phyloP scores from a whole-genome alignment of 2,888 invertebrate species.

The Idaea straminata region DNA sequence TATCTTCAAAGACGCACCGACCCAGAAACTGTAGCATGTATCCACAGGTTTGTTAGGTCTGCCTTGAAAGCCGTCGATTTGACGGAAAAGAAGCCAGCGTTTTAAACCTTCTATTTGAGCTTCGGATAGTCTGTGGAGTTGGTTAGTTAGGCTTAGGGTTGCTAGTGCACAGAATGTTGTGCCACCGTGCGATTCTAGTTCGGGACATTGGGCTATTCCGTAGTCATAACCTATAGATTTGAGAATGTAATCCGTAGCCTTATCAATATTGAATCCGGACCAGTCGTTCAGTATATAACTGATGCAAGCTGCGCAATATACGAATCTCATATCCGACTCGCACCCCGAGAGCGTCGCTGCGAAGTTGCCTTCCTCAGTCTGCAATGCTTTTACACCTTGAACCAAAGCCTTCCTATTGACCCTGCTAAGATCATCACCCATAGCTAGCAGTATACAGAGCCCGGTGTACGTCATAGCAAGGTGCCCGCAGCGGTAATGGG shows the following conservation, averaged over 20 bases:
- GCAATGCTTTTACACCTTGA: slow-evolving; percentile 88
- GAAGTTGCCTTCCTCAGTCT: slow-evolving; percentile 93
- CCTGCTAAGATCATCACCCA: slow-evolving; percentile 92
- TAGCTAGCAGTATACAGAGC: slow-evolving; percentile 88
- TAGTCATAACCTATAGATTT: slow-evolving; percentile 95
- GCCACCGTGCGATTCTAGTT: slow-evolving; percentile 97
- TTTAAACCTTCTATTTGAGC: slow-evolving; percentile 84
- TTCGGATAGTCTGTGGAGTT: slow-evolving; percentile 81
- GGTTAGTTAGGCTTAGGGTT: slow-evolving; percentile 90
- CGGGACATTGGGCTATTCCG: slow-evolving; percentile 92
- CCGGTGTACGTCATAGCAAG: slow-evolving; percentile 97
- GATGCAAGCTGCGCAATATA: slow-evolving; percentile 96
- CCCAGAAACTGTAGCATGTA: slow-evolving; percentile 99
- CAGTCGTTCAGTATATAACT: slow-evolving; percentile 95
- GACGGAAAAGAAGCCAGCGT: slow-evolving; percentile 91
- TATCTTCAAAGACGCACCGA: slow-evolving; percentile 95
- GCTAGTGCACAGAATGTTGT: slow-evolving; percentile 98
- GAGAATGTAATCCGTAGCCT: slow-evolving; percentile 88
- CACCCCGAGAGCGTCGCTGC: slow-evolving; percentile 90
- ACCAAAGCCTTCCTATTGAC: slow-evolving; percentile 90
- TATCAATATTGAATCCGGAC: slow-evolving; percentile 90
- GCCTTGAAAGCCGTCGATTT: slow-evolving; percentile 92
- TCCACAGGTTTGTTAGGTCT: slow-evolving; percentile 98
- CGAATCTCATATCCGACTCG: slow-evolving; percentile 97
- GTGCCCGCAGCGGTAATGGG: slow-evolving; percentile 87